Percentiles rank a stretch among this genome's conserved stretches.
phyloP scores from a whole-genome alignment of 2,797 vertebrate genomes.

The Cyclopterus lumpus region DNA sequence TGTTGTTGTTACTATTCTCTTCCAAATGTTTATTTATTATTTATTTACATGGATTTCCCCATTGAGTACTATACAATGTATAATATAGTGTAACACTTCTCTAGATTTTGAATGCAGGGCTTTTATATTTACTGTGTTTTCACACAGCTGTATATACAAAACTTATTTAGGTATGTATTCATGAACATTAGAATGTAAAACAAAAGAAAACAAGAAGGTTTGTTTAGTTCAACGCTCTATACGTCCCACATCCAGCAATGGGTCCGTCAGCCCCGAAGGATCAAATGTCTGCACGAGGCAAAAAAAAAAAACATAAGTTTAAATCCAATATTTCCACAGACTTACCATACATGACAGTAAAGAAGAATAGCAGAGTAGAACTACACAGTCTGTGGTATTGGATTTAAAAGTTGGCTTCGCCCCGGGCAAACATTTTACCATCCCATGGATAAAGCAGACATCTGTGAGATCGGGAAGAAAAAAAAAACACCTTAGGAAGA shows the following conservation, averaged over 20 bases:
- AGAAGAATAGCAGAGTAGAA: neutral
- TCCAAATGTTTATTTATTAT: constrained; percentile 28
- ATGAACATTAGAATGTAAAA: neutral
- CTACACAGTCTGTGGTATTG: neutral
- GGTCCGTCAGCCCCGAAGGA: too few relatives aligned
- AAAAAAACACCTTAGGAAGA: neutral
- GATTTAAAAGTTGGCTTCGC: neutral
- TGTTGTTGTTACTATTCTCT: constrained; percentile 27
- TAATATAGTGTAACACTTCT: neutral
- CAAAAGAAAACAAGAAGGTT: neutral
- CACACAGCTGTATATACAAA: neutral
- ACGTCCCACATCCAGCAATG: too few relatives aligned
- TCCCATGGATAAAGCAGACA: neutral
- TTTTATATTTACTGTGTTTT: neutral
- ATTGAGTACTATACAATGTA: neutral
- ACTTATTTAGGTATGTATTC: neutral
- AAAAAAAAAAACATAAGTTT: neutral
- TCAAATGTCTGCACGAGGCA: neutral
- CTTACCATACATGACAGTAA: neutral
- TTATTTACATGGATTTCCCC: constrained; percentile 28
- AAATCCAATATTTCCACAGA: neutral
- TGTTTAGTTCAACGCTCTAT: too few relatives aligned
- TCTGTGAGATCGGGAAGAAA: constrained; percentile 1
- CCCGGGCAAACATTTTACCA: neutral
- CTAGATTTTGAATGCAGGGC: neutral